Percentiles rank a stretch among this genome's conserved stretches.
Evolutionary conservation across 2,888 invertebrate species (phyloP).

Genomic region (Apodemia mormo): DNA sequence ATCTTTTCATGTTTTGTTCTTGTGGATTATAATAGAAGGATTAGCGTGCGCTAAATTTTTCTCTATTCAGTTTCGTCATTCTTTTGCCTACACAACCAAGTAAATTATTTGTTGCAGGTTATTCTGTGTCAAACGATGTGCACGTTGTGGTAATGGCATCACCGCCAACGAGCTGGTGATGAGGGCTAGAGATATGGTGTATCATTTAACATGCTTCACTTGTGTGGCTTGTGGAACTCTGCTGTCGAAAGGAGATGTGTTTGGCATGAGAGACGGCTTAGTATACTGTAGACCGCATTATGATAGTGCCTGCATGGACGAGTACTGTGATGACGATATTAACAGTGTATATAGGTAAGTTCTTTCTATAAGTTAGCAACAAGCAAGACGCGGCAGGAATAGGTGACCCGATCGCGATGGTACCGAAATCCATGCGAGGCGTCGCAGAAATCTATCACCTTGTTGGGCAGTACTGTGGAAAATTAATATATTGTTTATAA

Average conservation of each 20-base stretch:
- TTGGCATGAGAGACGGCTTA: slow-evolving; percentile 92
- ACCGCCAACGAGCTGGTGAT: slow-evolving; percentile 94
- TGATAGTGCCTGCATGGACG: slow-evolving; percentile 81
- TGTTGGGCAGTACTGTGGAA: too few relatives aligned
- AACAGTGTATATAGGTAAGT: slow-evolving; percentile 68
- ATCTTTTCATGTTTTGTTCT: too few relatives aligned
- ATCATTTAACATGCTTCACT: slow-evolving; percentile 94
- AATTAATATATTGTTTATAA: too few relatives aligned
- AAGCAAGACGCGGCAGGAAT: too few relatives aligned
- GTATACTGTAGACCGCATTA: slow-evolving; percentile 86
- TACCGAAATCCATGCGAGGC: too few relatives aligned
- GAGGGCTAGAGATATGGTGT: slow-evolving; percentile 93
- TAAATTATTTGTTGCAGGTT: slow-evolving; percentile 83
- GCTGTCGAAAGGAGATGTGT: slow-evolving; percentile 94
- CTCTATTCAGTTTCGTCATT: too few relatives aligned
- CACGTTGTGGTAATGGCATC: slow-evolving; percentile 92
- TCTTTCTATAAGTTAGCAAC: too few relatives aligned
- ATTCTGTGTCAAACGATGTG: slow-evolving; percentile 92
- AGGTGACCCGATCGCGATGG: too few relatives aligned
- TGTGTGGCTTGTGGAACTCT: slow-evolving; percentile 92
- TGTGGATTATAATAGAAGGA: too few relatives aligned
- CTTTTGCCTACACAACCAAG: slow-evolving; percentile 7
- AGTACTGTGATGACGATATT: slow-evolving; percentile 83
- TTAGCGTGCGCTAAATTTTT: too few relatives aligned
- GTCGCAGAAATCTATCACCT: too few relatives aligned